These are phyloP conservation scores for Acipenser oxyrinchus DNA, from an alignment of 2,797 vertebrate genomes.

Conservation along the genomic window DNA sequence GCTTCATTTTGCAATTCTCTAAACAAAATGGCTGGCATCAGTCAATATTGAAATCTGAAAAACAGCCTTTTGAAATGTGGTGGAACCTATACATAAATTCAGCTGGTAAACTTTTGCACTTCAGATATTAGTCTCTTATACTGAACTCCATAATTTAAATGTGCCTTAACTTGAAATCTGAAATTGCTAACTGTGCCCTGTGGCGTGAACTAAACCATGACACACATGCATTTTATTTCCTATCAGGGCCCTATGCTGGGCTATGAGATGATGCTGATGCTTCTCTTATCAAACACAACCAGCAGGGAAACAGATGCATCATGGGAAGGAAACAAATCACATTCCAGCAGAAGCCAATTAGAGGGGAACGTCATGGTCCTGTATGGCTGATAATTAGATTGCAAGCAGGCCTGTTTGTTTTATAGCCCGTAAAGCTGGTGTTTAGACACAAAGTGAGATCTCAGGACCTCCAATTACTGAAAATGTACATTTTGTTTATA, in stretches of 20 bases:
- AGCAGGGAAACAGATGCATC: background rate
- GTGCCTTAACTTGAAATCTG: background rate
- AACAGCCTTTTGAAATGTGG: no score
- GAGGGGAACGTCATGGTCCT: background rate
- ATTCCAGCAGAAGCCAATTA: slow-evolving; percentile 1
- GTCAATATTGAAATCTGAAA: no score
- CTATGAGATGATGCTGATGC: background rate
- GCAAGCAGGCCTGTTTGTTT: background rate
- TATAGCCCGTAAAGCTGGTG: background rate
- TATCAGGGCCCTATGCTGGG: background rate
- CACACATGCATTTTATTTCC: background rate
- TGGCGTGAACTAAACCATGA: background rate
- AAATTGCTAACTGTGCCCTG: background rate
- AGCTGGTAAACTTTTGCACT: no score
- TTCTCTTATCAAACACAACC: background rate
- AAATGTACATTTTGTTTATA: background rate
- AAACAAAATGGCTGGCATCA: no score
- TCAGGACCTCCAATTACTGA: slow-evolving; percentile 2
- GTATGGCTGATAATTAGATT: slow-evolving; percentile 1
- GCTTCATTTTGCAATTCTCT: no score
- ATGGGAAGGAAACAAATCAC: slow-evolving; percentile 1
- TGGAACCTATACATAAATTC: no score
- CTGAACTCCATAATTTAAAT: background rate
- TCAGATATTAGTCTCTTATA: no score
- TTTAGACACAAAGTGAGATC: background rate